phyloP scores from a whole-genome alignment of 2,797 vertebrate species.

The Cyprinodon diabolis region DNA sequence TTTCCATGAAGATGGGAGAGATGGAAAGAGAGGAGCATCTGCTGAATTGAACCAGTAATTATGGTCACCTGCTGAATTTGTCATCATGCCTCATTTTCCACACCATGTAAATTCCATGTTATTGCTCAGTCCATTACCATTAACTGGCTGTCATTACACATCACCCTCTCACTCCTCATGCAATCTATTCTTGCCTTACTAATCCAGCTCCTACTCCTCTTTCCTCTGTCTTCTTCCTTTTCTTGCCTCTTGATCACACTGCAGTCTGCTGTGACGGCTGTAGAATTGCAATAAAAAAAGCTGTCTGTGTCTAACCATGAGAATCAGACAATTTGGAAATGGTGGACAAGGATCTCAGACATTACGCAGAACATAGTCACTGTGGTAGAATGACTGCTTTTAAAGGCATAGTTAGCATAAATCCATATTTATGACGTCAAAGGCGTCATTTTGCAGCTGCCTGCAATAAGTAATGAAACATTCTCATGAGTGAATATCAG shows the following conservation, averaged over 20 bases:
- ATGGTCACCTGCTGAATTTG: conserved; percentile 9
- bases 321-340: conserved; percentile 38
- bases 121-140: conserved; percentile 34
- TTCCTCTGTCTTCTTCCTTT: conserved; percentile 36
- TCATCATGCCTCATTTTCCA: conserved; percentile 27
- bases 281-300: conserved; percentile 61
- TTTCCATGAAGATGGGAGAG: conserved; percentile 16
- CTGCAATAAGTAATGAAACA: conserved; percentile 17
- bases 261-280: conserved; percentile 50
- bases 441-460: conserved; percentile 9
- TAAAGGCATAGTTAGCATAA: conserved; percentile 18
- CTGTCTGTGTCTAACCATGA: conserved; percentile 40
- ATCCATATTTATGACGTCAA: conserved; percentile 30
- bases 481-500: conserved; percentile 18
- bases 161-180: conserved; percentile 23
- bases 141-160: conserved; percentile 35
- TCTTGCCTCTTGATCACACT: conserved; percentile 55
- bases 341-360: conserved; percentile 20
- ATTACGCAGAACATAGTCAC: conserved; percentile 21
- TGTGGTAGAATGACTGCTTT: conserved; percentile 24
- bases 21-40: conserved; percentile 22
- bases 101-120: conserved; percentile 31
- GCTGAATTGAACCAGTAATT: conserved; percentile 6
- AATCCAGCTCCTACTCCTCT: conserved; percentile 32
- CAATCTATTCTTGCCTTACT: conserved; percentile 25